These are phyloP conservation scores for Thaumetopoea pityocampa DNA, from an alignment of 1,140 invertebrate species.

Conservation along the genomic window DNA sequence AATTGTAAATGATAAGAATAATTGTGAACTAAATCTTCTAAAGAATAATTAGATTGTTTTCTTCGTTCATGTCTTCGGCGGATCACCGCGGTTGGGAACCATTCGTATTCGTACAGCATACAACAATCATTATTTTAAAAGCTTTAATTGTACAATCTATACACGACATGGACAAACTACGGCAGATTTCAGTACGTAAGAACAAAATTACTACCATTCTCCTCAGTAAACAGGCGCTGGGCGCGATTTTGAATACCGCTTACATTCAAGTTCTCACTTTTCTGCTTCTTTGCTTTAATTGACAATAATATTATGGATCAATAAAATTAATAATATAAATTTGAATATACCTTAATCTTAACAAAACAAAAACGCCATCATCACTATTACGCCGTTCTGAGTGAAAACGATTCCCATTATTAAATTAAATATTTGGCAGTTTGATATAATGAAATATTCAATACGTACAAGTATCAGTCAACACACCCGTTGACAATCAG, in stretches of 20 bases:
- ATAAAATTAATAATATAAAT: constrained; percentile 17
- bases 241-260: constrained; percentile 44
- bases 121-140: too few relatives aligned
- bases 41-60: too few relatives aligned
- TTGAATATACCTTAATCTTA: constrained; percentile 7
- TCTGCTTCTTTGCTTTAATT: constrained; percentile 70
- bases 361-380: not conserved
- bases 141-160: constrained; percentile 15
- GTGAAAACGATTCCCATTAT: not conserved
- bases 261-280: constrained; percentile 57
- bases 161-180: constrained; percentile 9
- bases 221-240: constrained; percentile 46
- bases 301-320: constrained; percentile 50
- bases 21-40: too few relatives aligned
- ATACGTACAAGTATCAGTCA: too few relatives aligned
- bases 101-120: too few relatives aligned
- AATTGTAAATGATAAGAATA: too few relatives aligned
- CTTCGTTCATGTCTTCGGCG: too few relatives aligned
- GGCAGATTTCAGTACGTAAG: constrained; percentile 15
- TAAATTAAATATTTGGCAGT: too few relatives aligned
- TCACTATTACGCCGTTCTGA: not conserved
- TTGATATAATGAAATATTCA: too few relatives aligned
- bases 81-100: too few relatives aligned
- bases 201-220: constrained; percentile 53
- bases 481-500: too few relatives aligned